Conservation (phyloP, 2,113 vertebrate species). For the Ceratotherium simum region DNA sequence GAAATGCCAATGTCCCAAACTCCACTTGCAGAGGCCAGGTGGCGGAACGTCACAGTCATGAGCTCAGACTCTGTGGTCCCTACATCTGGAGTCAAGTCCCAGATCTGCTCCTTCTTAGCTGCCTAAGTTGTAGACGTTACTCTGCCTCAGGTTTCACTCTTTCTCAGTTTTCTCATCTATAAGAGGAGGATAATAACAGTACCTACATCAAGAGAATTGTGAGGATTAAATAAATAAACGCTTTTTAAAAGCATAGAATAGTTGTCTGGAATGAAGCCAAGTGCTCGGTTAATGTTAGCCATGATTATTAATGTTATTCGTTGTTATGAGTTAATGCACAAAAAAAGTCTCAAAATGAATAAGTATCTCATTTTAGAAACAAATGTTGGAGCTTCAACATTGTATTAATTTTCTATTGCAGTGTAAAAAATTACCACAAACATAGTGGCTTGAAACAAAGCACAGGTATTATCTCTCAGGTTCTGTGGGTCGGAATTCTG, state of each 20-base stretch:
- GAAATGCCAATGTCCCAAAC: not conserved
- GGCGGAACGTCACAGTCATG: not conserved
- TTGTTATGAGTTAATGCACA: not conserved
- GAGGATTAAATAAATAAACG: not conserved
- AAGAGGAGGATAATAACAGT: not conserved
- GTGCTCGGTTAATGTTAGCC: not conserved
- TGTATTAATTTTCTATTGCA: not conserved
- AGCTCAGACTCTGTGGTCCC: too few relatives aligned
- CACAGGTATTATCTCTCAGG: not conserved
- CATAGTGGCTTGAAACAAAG: not conserved
- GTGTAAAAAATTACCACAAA: not conserved
- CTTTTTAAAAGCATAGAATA: not conserved
- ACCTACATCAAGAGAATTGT: not conserved
- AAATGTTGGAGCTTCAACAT: not conserved
- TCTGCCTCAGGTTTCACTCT: not conserved
- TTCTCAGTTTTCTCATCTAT: not conserved
- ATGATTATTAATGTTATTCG: not conserved
- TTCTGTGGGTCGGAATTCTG: not conserved
- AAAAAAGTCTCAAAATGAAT: not conserved
- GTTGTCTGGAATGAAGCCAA: not conserved
- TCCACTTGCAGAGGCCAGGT: not conserved
- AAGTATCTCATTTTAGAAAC: not conserved
- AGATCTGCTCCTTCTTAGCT: not conserved
- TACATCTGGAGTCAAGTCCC: not conserved
- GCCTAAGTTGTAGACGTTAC: not conserved